Evolutionary conservation across 2,797 vertebrate species (phyloP).

Genomic region (Lepus oiostolus): DNA sequence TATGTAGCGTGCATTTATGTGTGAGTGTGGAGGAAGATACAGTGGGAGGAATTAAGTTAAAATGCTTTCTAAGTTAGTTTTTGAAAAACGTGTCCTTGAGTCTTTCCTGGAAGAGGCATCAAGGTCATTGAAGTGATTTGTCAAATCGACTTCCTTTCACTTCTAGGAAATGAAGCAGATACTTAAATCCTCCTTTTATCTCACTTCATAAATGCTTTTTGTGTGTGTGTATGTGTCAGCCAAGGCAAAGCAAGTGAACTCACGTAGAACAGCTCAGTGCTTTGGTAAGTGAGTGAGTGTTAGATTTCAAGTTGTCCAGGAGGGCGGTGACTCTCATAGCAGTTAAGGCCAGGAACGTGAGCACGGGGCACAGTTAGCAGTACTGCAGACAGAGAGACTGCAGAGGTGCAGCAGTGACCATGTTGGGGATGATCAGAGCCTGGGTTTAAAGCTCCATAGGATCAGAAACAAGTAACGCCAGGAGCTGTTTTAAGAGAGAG

Average conservation of each 20-base stretch:
- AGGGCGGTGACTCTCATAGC: neutral
- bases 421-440: neutral
- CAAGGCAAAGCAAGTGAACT: neutral
- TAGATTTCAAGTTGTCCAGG: neutral
- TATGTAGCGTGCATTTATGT: neutral
- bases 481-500: neutral
- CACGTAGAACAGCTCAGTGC: neutral
- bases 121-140: slow-evolving; percentile 43
- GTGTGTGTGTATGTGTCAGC: neutral
- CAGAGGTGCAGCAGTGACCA: neutral
- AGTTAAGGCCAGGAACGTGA: fast-evolving
- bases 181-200: slow-evolving; percentile 40
- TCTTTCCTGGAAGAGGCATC: slow-evolving; percentile 49
- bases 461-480: neutral
- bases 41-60: neutral
- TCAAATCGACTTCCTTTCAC: slow-evolving; percentile 44
- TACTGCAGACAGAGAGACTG: neutral
- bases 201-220: slow-evolving; percentile 18
- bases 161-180: slow-evolving; percentile 23
- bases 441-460: neutral
- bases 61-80: slow-evolving; percentile 16
- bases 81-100: neutral
- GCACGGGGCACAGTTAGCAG: neutral
- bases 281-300: neutral
- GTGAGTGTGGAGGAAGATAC: neutral